These are phyloP conservation scores for Pilophorus perplexus DNA, from an alignment of 2,888 invertebrate genomes.

Conservation along the genomic window DNA sequence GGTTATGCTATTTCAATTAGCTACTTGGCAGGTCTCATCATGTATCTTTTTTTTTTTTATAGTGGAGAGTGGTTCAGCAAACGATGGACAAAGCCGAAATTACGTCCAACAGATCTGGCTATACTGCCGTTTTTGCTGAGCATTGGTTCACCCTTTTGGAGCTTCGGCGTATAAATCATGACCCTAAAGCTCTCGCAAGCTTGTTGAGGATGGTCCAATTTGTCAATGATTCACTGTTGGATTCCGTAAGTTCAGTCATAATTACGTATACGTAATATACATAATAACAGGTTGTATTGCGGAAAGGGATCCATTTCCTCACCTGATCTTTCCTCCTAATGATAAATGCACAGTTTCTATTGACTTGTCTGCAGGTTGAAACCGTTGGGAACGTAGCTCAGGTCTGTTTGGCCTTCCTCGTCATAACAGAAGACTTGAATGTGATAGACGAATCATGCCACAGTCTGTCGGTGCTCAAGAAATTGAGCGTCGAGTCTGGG, in stretches of 20 bases:
- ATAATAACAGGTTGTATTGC: too few species aligned
- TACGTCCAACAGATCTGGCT: background rate
- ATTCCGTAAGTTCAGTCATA: constrained; percentile 1
- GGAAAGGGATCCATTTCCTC: too few species aligned
- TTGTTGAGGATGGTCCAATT: constrained; percentile 28
- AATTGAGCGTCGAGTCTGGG: background rate
- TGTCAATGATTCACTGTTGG: constrained; percentile 7
- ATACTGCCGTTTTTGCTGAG: constrained; percentile 1
- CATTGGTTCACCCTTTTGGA: constrained; percentile 23
- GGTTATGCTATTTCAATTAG: too few species aligned
- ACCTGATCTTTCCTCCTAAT: too few species aligned
- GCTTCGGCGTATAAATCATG: background rate
- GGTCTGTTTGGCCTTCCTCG: constrained; percentile 19
- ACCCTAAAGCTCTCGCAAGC: constrained; percentile 19
- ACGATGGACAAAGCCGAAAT: background rate
- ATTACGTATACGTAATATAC: too few species aligned
- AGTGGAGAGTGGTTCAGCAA: constrained; percentile 15
- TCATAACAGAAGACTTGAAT: constrained; percentile 13
- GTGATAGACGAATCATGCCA: constrained; percentile 17
- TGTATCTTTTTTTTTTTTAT: too few species aligned
- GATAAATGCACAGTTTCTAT: too few species aligned
- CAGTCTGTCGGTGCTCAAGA: constrained; percentile 12
- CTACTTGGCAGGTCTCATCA: too few species aligned
- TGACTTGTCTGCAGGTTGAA: constrained; percentile 11
- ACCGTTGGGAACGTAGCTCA: constrained; percentile 5